These are phyloP conservation scores for Macrotrachela quadricornifera DNA, from an alignment of 1,140 invertebrate genomes.

Conservation along the genomic window DNA sequence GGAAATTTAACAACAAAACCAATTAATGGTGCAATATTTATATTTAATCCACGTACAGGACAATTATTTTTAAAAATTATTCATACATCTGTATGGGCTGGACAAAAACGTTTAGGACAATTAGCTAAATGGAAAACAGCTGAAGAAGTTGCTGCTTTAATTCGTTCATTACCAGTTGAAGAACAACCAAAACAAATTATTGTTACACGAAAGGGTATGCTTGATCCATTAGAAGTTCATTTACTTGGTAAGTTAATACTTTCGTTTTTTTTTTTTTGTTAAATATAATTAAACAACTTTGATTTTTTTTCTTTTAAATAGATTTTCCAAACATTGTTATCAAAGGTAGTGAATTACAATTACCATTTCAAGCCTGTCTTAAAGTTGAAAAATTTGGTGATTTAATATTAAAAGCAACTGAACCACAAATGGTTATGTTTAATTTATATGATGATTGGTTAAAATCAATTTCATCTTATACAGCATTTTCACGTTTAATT, in stretches of 20 bases:
- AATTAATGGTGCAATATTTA: slow-evolving; percentile 98
- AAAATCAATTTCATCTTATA: slow-evolving; percentile 41
- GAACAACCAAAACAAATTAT: slow-evolving; percentile 99
- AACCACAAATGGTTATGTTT: slow-evolving; percentile 98
- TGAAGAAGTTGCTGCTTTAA: slow-evolving; percentile 96
- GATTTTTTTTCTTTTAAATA: slow-evolving; percentile 57
- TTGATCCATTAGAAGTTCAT: slow-evolving; percentile 65
- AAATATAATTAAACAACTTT: slow-evolving; percentile 2
- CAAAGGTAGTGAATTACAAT: slow-evolving; percentile 89
- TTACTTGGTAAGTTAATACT: slow-evolving; percentile 1
- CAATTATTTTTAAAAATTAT: slow-evolving; percentile 98
- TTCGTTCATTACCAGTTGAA: slow-evolving; percentile 92
- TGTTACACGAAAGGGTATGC: slow-evolving; percentile 91
- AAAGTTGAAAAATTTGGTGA: slow-evolving; percentile 99
- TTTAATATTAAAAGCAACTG: slow-evolving; percentile 90
- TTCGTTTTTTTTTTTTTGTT: slow-evolving; percentile 8
- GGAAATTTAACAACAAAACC: slow-evolving; percentile 98
- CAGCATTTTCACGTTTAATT: slow-evolving; percentile 86
- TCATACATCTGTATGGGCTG: slow-evolving; percentile 98
- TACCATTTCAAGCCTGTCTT: slow-evolving; percentile 95
- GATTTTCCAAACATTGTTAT: slow-evolving; percentile 99
- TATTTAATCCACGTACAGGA: slow-evolving; percentile 97
- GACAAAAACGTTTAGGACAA: slow-evolving; percentile 48
- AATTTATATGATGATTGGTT: slow-evolving; percentile 99
- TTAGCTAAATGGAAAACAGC: slow-evolving; percentile 99